These are phyloP conservation scores for Pocillopora meandrina DNA, from an alignment of 92 coral and sea anemone genomes.

Conservation along the genomic window DNA sequence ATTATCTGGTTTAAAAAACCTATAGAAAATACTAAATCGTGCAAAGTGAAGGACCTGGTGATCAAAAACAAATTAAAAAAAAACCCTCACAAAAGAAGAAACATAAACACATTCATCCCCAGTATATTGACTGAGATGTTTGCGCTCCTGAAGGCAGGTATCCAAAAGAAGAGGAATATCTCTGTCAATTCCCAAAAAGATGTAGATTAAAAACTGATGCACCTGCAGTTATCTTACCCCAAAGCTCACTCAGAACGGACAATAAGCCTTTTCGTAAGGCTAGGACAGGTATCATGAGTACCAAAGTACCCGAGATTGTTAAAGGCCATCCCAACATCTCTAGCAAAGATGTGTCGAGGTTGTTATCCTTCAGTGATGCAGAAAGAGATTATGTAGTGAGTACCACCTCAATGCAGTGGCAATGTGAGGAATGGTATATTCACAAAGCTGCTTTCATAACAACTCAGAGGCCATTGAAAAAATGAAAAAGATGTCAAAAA, in stretches of 20 bases:
- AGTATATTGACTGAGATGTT: no score
- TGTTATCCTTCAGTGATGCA: conserved; percentile 58
- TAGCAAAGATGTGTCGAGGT: background rate
- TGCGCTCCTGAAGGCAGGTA: no score
- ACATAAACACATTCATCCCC: no score
- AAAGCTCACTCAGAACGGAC: no score
- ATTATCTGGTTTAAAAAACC: conserved; percentile 50
- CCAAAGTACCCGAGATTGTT: conserved; percentile 29
- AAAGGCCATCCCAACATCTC: conserved; percentile 31
- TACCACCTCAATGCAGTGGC: conserved; percentile 67
- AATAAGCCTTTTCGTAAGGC: background rate
- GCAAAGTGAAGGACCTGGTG: conserved; percentile 40
- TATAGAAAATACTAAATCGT: conserved; percentile 38
- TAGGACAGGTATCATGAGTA: conserved; percentile 36
- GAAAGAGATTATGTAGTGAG: conserved; percentile 48
- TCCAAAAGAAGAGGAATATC: no score
- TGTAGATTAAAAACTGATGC: no score
- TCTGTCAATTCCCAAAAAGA: no score
- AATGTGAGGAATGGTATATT: conserved; percentile 61
- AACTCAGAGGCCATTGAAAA: conserved; percentile 55
- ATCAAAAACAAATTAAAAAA: conserved; percentile 37
- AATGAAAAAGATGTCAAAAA: conserved; percentile 43
- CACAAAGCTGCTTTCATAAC: conserved; percentile 68
- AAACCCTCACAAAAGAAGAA: background rate
- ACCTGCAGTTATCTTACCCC: no score